Evolutionary conservation across 2,797 vertebrate genomes (phyloP).

Genomic region (Acipenser ruthenus): DNA sequence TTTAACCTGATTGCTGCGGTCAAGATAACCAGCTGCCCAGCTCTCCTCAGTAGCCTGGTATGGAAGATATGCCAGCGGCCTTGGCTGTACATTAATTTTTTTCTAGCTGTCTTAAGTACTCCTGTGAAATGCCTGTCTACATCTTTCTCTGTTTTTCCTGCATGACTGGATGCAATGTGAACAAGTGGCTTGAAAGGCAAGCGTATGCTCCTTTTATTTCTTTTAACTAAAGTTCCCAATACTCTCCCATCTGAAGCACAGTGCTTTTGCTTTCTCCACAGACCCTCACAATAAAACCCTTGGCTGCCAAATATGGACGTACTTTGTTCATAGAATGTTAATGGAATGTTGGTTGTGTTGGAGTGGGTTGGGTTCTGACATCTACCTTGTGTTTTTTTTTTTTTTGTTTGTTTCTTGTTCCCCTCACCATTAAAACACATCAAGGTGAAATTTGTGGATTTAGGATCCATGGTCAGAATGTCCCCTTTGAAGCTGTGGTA

Average conservation of each 20-base stretch:
- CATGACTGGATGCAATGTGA: constrained; percentile 96
- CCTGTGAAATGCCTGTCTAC: constrained; percentile 97
- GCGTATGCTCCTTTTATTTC: constrained; percentile 65
- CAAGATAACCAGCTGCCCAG: constrained; percentile 45
- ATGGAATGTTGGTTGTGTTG: background rate
- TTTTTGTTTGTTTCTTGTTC: constrained; percentile 24
- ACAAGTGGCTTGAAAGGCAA: constrained; percentile 87
- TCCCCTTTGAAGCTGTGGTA: constrained; percentile 93
- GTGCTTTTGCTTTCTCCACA: constrained; percentile 80
- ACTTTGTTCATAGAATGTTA: constrained; percentile 21
- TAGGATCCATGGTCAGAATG: constrained; percentile 92
- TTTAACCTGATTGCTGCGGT: constrained; percentile 55
- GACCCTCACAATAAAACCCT: constrained; percentile 75
- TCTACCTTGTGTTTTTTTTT: constrained; percentile 6
- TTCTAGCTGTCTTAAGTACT: constrained; percentile 70
- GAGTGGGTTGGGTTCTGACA: background rate
- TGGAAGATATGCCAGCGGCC: constrained; percentile 42
- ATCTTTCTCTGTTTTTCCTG: constrained; percentile 73
- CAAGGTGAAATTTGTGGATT: constrained; percentile 98
- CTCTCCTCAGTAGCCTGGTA: constrained; percentile 39
- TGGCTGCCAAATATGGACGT: constrained; percentile 67
- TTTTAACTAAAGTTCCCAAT: constrained; percentile 65
- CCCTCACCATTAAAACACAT: constrained; percentile 45
- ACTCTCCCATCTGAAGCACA: constrained; percentile 72
- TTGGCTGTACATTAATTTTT: constrained; percentile 52